Evolutionary conservation across 2,797 vertebrate species (phyloP).

Genomic region (Tenualosa thibaudeaui): DNA sequence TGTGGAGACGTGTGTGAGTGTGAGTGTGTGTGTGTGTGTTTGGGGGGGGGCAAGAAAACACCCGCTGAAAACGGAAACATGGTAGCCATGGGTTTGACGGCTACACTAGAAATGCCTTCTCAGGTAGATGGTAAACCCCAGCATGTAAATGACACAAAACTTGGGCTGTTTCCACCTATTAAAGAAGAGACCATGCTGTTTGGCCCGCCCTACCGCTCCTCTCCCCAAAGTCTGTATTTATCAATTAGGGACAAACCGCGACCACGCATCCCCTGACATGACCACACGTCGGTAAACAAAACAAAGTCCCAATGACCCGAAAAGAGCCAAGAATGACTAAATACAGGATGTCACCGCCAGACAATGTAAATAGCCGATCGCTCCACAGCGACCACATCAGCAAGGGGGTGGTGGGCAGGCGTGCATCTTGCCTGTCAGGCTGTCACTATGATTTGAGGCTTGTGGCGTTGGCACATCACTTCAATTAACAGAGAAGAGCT

Average conservation of each 20-base stretch:
- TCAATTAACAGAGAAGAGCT: conserved; percentile 9
- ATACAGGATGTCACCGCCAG: neutral
- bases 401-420: conserved; percentile 3
- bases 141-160: neutral
- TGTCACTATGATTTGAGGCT: conserved; percentile 67
- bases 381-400: conserved; percentile 27
- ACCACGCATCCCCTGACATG: neutral
- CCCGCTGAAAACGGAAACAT: neutral
- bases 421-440: conserved; percentile 42
- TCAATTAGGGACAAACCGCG: conserved; percentile 13
- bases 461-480: conserved; percentile 49
- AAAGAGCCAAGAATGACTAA: conserved; percentile 23
- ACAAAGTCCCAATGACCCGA: conserved; percentile 12
- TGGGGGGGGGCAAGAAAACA: neutral
- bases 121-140: neutral
- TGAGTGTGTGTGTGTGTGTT: too few relatives aligned
- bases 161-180: neutral
- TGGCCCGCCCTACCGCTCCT: neutral
- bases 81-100: conserved; percentile 1
- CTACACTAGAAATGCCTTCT: neutral
- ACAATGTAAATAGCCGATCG: conserved; percentile 12
- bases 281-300: conserved; percentile 23
- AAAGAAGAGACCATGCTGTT: neutral
- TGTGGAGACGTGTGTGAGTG: too few relatives aligned
- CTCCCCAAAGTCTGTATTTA: neutral